Base-by-base conservation (phyloP, 2,113 vertebrate genomes). In the Cyphomyrus plagiostoma region DNA sequence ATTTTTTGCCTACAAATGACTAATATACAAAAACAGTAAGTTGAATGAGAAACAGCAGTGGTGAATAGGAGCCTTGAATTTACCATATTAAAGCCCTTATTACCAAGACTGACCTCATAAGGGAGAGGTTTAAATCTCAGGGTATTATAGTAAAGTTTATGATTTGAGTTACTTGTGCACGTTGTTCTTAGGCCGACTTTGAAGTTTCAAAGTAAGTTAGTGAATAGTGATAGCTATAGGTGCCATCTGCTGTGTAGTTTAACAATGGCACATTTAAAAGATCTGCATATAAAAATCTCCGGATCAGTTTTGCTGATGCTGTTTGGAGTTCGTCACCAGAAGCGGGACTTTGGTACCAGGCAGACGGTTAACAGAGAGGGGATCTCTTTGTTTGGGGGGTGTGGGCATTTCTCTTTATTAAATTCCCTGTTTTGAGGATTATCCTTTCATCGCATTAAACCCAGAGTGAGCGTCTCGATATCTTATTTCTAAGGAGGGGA, bases 371-470 rank as follows among this genome's bases (percentile, higher is more conserved):
- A 84, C 82, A 11, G 82, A 46, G 45, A 46, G 42, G 3, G 82
- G 39, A 46, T 84, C 82, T 84, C 45, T 84, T 84, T 42, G 35
- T 80, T 45, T 84, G 82, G 3, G 23, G 82, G 17, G 26, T 53
- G 85, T 87, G 49, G 49, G 48, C 35, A 87, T 87, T 30, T 87
- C 23, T 35, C 13, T 87, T 87, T 87, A 56, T 52, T 87, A 87
- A 87, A 53, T 30, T 87, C 85, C 49, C 46, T 35, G 26, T 86
- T 86, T 52, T 86, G 46, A 50, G 84, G 49, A 52, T 86, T 86
- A 86, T 87, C 26, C 85, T 87, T 87, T 53, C 85, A 53, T 56
- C 85, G 30, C 50, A 53, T 87, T 87, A 87, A 87, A 87, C 50
- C 48, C 49, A 52, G 26, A 87, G 85, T 86, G 82, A 84, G 82